These are phyloP conservation scores for Ciconia nigra DNA, from an alignment of 2,797 vertebrate genomes.

Conservation along the genomic window DNA sequence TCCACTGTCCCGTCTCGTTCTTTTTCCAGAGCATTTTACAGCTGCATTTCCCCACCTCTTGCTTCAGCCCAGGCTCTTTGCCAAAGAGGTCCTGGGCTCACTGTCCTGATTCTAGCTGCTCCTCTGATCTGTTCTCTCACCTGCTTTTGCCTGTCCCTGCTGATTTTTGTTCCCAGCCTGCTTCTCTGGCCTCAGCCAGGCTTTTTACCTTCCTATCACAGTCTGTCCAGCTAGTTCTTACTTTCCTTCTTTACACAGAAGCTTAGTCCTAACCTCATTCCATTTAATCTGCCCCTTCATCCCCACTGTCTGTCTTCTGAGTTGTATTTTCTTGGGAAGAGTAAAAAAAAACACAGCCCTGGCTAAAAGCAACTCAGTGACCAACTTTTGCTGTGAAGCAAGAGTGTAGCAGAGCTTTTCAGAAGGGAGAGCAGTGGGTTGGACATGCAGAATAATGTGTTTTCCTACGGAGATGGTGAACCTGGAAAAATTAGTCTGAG, in stretches of 20 bases:
- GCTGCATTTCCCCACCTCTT: neutral
- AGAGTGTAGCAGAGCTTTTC: neutral
- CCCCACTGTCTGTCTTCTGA: neutral
- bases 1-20: neutral
- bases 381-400: neutral
- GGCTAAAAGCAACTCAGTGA: neutral
- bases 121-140: neutral
- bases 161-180: neutral
- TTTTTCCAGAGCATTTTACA: neutral
- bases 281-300: neutral
- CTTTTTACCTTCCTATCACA: neutral
- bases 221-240: neutral
- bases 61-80: neutral
- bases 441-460: neutral
- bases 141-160: neutral
- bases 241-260: neutral
- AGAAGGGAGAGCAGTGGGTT: neutral
- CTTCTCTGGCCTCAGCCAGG: neutral
- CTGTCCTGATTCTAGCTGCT: neutral
- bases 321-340: neutral
- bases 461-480: neutral
- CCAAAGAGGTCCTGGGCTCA: neutral
- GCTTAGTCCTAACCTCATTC: neutral
- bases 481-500: neutral
- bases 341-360: accelerated